Percentiles rank a stretch among this genome's conserved stretches.
Evolutionary conservation across 1,140 invertebrate species (phyloP).

Genomic region (Bombus consobrinus): DNA sequence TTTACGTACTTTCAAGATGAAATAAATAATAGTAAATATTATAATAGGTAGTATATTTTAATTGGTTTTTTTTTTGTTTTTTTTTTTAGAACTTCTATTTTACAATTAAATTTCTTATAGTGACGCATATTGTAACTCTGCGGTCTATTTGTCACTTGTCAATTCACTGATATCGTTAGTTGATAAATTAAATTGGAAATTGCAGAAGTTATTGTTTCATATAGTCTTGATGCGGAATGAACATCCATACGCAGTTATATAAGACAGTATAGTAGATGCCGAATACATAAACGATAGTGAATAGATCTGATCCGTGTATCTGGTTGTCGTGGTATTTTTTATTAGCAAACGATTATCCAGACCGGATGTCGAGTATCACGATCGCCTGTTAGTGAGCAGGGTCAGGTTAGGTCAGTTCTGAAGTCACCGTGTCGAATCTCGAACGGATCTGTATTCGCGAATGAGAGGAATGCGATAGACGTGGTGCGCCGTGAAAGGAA

Average conservation of each 20-base stretch:
- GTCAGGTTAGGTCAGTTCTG: slow-evolving; percentile 72
- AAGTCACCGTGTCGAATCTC: not conserved
- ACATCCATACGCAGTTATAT: not conserved
- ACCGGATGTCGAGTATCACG: slow-evolving; percentile 78
- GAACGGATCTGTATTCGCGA: slow-evolving; percentile 28
- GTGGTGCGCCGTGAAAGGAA: slow-evolving; percentile 44
- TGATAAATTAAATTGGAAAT: no score
- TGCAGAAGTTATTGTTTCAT: no score
- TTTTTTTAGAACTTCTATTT: no score
- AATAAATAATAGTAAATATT: not conserved
- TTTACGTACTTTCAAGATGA: not conserved
- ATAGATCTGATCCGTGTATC: not conserved
- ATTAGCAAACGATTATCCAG: slow-evolving; percentile 71
- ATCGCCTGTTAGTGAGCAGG: slow-evolving; percentile 68
- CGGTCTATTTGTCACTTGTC: no score
- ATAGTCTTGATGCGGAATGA: no score
- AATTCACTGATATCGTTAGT: no score
- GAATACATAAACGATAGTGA: not conserved
- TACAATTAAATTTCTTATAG: no score
- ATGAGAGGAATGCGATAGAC: slow-evolving; percentile 11
- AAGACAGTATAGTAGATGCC: not conserved
- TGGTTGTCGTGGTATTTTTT: slow-evolving; percentile 3
- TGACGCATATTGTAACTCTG: no score
- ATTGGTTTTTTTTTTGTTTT: no score
- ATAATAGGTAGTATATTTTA: no score